A percentile compares a stretch with the other conserved stretches of the same genome.
Conservation (phyloP, 1,140 invertebrate genomes). For the Venustaconcha ellipsiformis region DNA sequence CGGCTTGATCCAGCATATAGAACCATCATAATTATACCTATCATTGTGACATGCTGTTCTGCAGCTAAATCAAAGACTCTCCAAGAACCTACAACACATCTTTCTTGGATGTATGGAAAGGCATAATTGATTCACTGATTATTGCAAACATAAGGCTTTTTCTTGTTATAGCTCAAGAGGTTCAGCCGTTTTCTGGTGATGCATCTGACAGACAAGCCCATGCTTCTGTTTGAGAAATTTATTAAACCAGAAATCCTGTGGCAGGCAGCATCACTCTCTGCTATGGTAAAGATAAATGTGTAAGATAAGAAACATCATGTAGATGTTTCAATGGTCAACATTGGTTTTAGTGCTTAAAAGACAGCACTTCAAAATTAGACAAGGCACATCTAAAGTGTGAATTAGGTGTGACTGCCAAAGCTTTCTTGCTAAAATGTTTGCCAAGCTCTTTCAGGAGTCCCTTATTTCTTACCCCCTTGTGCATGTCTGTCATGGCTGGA, state of each 20-base stretch:
- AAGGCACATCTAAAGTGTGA: neutral
- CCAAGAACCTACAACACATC: slow-evolving; percentile 11
- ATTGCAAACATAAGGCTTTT: slow-evolving; percentile 19
- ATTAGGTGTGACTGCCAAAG: neutral
- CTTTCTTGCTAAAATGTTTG: neutral
- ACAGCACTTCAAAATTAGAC: neutral
- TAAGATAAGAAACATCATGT: slow-evolving; percentile 1
- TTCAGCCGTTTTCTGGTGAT: slow-evolving; percentile 24
- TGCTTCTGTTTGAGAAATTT: slow-evolving; percentile 20
- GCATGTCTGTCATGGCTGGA: slow-evolving; percentile 1
- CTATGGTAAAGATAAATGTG: slow-evolving; percentile 1
- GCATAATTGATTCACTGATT: neutral
- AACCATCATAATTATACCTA: neutral
- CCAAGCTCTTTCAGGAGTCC: slow-evolving; percentile 12
- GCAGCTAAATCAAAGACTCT: slow-evolving; percentile 3
- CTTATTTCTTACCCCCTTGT: neutral
- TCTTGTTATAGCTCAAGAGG: neutral
- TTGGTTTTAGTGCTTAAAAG: neutral
- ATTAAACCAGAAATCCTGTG: slow-evolving; percentile 1
- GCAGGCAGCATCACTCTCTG: neutral
- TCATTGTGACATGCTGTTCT: neutral
- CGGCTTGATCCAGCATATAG: too few species aligned
- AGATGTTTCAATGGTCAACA: neutral
- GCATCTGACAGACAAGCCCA: slow-evolving; percentile 22
- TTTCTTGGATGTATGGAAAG: neutral